Evolutionary conservation across 2,888 invertebrate genomes (phyloP).

Genomic region (Pyrrhosoma nymphula): DNA sequence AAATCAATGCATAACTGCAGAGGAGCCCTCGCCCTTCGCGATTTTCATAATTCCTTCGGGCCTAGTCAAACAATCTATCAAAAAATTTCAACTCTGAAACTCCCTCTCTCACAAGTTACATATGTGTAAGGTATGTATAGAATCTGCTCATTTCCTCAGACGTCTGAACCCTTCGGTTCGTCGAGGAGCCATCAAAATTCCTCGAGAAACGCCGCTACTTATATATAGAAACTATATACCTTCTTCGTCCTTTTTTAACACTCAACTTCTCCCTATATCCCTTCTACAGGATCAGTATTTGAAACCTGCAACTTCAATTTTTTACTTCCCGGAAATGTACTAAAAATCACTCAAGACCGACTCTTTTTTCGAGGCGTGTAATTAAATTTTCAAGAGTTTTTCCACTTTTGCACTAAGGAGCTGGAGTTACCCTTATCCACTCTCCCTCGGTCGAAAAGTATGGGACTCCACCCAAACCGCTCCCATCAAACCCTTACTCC

Average conservation of each 20-base stretch:
- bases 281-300: background rate
- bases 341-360: background rate
- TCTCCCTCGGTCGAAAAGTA: background rate
- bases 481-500: background rate
- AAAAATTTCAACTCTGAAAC: background rate
- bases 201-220: background rate
- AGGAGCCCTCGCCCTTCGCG: background rate
- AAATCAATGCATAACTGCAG: too few species aligned
- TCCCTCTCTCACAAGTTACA: background rate
- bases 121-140: background rate
- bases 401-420: conserved; percentile 4
- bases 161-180: background rate
- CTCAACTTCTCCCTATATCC: background rate
- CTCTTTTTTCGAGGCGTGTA: conserved; percentile 1
- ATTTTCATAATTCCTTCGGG: background rate
- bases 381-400: conserved; percentile 42
- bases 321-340: background rate
- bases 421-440: background rate
- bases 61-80: background rate
- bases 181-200: background rate
- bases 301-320: background rate
- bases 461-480: background rate
- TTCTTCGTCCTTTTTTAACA: background rate
- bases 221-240: background rate
- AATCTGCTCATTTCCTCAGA: background rate